Evolutionary conservation across 2,113 vertebrate genomes (phyloP).

Genomic region (Collichthys lucidus): DNA sequence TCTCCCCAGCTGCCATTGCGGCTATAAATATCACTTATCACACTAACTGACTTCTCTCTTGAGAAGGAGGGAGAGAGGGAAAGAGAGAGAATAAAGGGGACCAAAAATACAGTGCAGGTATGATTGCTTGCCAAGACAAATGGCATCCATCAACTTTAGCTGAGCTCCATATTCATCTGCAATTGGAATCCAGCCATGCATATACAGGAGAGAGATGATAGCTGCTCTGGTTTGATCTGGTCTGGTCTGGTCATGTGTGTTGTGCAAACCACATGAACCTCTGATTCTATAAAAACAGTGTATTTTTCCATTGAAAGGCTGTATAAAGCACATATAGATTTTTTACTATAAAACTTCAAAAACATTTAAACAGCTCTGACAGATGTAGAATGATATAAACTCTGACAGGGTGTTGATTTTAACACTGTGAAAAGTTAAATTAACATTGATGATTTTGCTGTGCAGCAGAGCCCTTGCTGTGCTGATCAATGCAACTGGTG

Average conservation of each 20-base stretch:
- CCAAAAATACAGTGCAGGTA: constrained; percentile 62
- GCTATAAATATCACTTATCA: constrained; percentile 83
- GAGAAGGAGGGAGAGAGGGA: constrained; percentile 19
- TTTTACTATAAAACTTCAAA: background rate
- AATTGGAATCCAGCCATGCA: constrained; percentile 66
- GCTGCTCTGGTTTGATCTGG: constrained; percentile 20
- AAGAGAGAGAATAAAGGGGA: constrained; percentile 32
- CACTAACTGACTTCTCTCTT: constrained; percentile 62
- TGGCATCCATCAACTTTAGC: constrained; percentile 73
- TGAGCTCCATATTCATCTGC: constrained; percentile 63
- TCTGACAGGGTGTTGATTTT: constrained; percentile 37
- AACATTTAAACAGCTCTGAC: constrained; percentile 15
- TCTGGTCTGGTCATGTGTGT: constrained; percentile 21
- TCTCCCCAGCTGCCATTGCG: constrained; percentile 56
- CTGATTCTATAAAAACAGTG: background rate
- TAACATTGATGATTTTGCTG: constrained; percentile 43
- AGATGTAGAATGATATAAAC: constrained; percentile 34
- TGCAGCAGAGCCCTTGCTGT: constrained; percentile 20
- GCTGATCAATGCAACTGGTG: constrained; percentile 50
- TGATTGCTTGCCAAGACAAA: constrained; percentile 77
- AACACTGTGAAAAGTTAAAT: constrained; percentile 48
- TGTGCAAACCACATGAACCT: constrained; percentile 4
- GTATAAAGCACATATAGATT: background rate
- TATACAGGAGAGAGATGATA: constrained; percentile 28
- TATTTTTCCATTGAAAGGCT: background rate